Base-by-base conservation (phyloP, 1,140 invertebrate genomes). In the Nasonia vitripennis region DNA sequence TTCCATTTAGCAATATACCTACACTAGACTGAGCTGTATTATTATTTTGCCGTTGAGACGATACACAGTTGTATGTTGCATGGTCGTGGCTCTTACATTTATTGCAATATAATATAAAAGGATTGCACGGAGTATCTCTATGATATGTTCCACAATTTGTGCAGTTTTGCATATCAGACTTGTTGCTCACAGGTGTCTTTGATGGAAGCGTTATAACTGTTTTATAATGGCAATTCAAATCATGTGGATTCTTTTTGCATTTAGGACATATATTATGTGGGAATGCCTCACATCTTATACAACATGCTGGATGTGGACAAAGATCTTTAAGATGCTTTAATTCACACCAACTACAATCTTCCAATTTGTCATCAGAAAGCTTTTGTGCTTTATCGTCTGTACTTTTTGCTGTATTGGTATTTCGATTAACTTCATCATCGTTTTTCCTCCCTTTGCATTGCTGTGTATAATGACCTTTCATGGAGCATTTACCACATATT, bases 191-290 rank as follows among this genome's bases (percentile, higher is more conserved):
- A 23, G 9, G 11, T 23, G n/a, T 68, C 11, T 68, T 9, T 68
- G 67, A 68, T 23, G 67, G n/a, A 17, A 68, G 23, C 6, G 67
- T 68, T 23, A 68, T 23, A 68, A 68, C 17, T 27, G 67, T 23
- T 27, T 27, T 68, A 23, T 9, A 68, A 1, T 68, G 17, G 17
- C 67, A 68, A 2, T n/a, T 34, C 11, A 12, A 11, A 17, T 74
- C 71, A 37, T 74, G 71, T 11, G 71, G 71, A 74, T 74, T 74
- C 27, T 37, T 74, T 75, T 75, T 75, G 14, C 73, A 75, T 34
- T 75, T 34, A 27, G 41, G 41, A 37, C 71, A 74, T 34, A 34
- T 14, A 7, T 71, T 71, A 71, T 71, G 68, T 17, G 68, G 68
- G 14, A 71, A 71, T 6, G 0, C 4, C 34, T 11, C 3, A 71